These are phyloP conservation scores for Gallinago nigripennis DNA, from an alignment of 2,797 vertebrate genomes.

Conservation along the genomic window DNA sequence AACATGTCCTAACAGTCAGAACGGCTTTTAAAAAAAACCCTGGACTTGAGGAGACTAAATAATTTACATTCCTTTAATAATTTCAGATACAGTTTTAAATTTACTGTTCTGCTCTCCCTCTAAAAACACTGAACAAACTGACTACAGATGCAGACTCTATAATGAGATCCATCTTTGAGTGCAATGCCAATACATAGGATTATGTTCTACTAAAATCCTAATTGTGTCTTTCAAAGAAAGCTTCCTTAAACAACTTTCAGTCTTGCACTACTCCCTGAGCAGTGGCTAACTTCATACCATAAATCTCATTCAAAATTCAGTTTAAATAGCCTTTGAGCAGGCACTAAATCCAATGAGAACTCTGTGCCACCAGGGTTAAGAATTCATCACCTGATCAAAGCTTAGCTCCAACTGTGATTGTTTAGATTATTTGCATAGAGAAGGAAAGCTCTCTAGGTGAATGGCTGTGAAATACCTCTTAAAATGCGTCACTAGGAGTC, in stretches of 20 bases:
- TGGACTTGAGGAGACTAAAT: conserved; percentile 6
- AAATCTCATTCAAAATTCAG: neutral
- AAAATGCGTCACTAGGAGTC: neutral
- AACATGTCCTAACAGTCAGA: conserved; percentile 42
- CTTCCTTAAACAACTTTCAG: neutral
- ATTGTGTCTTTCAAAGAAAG: neutral
- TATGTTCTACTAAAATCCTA: neutral
- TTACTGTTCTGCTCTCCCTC: neutral
- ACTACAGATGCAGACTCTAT: neutral
- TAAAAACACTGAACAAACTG: neutral
- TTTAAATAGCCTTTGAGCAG: neutral
- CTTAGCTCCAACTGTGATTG: neutral
- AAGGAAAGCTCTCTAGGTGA: neutral
- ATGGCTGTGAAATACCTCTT: neutral
- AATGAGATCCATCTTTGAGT: neutral
- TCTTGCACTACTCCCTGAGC: neutral
- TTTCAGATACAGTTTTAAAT: conserved; percentile 11
- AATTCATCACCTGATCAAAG: neutral
- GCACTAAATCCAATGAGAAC: neutral
- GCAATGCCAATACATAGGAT: neutral
- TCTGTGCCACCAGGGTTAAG: neutral
- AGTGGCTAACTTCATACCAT: neutral
- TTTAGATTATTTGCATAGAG: neutral
- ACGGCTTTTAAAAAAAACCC: neutral
- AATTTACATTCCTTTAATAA: conserved; percentile 41